phyloP scores from a whole-genome alignment of 2,797 vertebrate species.

The Benthosema pterotum region DNA sequence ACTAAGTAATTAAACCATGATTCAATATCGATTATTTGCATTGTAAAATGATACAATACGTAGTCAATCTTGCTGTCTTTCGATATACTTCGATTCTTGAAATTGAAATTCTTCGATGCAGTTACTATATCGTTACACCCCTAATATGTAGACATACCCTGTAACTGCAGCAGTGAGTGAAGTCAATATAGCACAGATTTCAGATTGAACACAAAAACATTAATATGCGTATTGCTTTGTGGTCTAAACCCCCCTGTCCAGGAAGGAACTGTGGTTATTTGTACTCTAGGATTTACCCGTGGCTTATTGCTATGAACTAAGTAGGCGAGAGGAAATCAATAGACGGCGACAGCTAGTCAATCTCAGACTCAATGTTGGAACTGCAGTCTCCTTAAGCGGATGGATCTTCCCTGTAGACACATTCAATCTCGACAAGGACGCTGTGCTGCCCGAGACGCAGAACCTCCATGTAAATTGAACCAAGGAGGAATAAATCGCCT shows the following conservation, averaged over 20 bases:
- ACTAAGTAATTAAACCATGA: too few species aligned
- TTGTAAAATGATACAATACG: too few species aligned
- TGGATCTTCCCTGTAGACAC: conserved; percentile 59
- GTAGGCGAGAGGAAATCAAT: conserved; percentile 75
- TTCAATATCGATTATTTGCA: too few species aligned
- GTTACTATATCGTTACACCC: too few species aligned
- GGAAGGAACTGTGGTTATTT: conserved; percentile 34
- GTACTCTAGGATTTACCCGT: conserved; percentile 61
- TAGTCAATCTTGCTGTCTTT: too few species aligned
- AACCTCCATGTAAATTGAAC: conserved; percentile 69
- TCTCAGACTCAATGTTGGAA: conserved; percentile 70
- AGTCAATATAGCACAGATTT: conserved; percentile 48
- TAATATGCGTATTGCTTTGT: conserved; percentile 29
- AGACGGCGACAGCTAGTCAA: conserved; percentile 77
- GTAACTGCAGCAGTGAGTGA: conserved; percentile 22
- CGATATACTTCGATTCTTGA: too few species aligned
- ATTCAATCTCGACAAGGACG: conserved; percentile 66
- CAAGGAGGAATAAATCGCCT: conserved; percentile 68
- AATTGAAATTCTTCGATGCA: too few species aligned
- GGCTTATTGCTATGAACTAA: conserved; percentile 73
- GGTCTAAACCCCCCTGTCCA: conserved; percentile 28
- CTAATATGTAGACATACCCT: too few species aligned
- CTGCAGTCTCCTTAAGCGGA: conserved; percentile 69
- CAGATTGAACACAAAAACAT: conserved; percentile 55
- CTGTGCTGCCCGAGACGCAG: conserved; percentile 41